Base-by-base conservation (phyloP, 2,797 vertebrate genomes). In the Coregonus ussuriensis region DNA sequence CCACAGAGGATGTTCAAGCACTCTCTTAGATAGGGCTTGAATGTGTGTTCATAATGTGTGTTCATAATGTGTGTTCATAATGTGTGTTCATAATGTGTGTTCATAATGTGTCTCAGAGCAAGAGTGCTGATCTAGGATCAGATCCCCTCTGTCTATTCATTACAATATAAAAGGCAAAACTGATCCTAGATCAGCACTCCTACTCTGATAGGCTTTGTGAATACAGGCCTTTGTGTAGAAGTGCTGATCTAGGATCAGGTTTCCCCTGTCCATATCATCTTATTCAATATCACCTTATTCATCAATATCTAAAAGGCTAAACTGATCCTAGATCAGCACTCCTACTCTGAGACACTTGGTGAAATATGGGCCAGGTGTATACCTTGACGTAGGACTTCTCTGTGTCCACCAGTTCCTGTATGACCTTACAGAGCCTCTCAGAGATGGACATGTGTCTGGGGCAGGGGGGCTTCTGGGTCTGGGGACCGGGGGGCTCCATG, bases 381-480 rank as follows among this genome's bases (percentile, higher is more conserved):
- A 98, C 97, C 96, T 97, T 98, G 76, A 99, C 97, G 0, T 99
- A 99, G 41, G 97, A 98, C 86, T 97, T 98, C 92, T 99, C 97
- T 0, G 97, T 99, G 90, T 97, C 96, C 81, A 98, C 88, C 41
- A 99, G 95, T 87, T 99, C 97, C 89, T 98, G 94, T 86, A 98
- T 96, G 82, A 98, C 97, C 85, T 97, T 98, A 0, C 95, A 92
- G 71, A 98, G 91, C 9, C 95, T 95, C 16, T 98, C 96, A 79
- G 96, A 96, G 0, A 95, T 95, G 0, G 96, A 96, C 82, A 97
- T 94, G 88, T 97, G 96, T 54, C 95, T 89, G 79, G 96, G 92
- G 85, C 95, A 92, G 0, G 92, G 88, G 0, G 92, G 88, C 35
- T 87, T 85, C 9, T 62, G 70, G 0, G 92, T 84, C 6, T 68